Percentiles rank a stretch among this genome's conserved stretches.
Conservation (phyloP, 2,797 vertebrate species). For the Stomatorhinus walkeri region DNA sequence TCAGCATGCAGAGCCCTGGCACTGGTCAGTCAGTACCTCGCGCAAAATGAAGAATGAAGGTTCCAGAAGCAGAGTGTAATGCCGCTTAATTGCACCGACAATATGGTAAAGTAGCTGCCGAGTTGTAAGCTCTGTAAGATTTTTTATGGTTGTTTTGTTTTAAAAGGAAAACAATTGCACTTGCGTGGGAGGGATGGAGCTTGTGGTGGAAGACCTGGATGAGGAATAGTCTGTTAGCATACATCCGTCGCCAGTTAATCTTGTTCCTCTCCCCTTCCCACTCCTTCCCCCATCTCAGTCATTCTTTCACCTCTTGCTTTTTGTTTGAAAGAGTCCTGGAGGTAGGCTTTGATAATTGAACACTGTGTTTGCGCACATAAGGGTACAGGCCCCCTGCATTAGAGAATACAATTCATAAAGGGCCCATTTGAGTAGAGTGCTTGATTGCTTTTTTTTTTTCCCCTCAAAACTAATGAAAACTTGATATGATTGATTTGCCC, state of each 20-base stretch:
- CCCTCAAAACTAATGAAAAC: neutral
- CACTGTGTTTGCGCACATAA: neutral
- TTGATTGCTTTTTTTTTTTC: neutral
- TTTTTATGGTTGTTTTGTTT: neutral
- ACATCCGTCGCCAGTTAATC: slow-evolving; percentile 19
- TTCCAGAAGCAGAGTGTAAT: slow-evolving; percentile 12
- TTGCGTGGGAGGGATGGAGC: neutral
- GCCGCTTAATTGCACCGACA: slow-evolving; percentile 30
- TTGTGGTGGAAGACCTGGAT: neutral
- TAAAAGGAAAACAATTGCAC: neutral
- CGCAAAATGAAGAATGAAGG: slow-evolving; percentile 28
- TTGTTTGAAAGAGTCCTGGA: slow-evolving; percentile 15
- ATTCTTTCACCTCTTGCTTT: neutral
- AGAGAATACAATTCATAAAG: neutral
- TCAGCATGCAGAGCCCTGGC: neutral
- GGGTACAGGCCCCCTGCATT: neutral
- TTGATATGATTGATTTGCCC: neutral
- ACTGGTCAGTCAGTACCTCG: slow-evolving; percentile 13
- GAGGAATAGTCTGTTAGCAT: slow-evolving; percentile 17
- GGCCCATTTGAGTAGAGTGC: neutral
- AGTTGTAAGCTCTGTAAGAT: slow-evolving; percentile 19
- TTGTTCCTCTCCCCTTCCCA: slow-evolving; percentile 17
- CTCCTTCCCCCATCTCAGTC: slow-evolving; percentile 1
- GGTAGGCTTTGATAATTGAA: slow-evolving; percentile 22
- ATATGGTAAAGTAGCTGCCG: slow-evolving; percentile 30